phyloP scores from a whole-genome alignment of 2,888 invertebrate species.

The Monochamus alternatus region DNA sequence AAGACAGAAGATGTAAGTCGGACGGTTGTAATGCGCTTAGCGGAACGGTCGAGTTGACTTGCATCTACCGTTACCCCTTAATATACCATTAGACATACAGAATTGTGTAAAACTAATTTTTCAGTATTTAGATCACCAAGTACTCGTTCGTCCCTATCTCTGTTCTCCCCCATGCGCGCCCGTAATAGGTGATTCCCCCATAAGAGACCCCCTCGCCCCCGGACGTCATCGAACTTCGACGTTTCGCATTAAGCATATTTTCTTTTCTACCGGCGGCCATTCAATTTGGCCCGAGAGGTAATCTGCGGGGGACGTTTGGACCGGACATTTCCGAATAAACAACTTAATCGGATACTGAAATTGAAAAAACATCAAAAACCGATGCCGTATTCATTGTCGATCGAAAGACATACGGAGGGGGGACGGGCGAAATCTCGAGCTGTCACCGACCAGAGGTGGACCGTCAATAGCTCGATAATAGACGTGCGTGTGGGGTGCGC shows the following conservation, averaged over 20 bases:
- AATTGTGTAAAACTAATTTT: too few relatives aligned
- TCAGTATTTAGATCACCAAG: too few relatives aligned
- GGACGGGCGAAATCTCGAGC: conserved; percentile 60
- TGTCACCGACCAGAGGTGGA: conserved; percentile 66
- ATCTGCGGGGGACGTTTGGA: conserved; percentile 55
- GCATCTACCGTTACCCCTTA: too few relatives aligned
- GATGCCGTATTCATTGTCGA: conserved; percentile 63
- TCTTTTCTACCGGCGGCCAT: conserved; percentile 12
- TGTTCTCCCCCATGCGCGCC: background rate
- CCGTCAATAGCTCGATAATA: conserved; percentile 60
- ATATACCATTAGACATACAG: too few relatives aligned
- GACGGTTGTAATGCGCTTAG: too few relatives aligned
- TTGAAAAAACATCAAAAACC: conserved; percentile 67
- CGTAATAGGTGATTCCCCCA: background rate
- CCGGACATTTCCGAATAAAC: conserved; percentile 65
- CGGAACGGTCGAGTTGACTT: too few relatives aligned
- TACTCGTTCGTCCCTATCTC: background rate
- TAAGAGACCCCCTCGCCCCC: background rate
- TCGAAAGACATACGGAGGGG: conserved; percentile 58
- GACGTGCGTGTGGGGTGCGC: background rate
- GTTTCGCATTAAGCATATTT: conserved; percentile 25
- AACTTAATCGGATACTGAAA: conserved; percentile 67
- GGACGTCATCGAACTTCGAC: background rate
- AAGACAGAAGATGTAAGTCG: too few relatives aligned
- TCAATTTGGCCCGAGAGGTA: conserved; percentile 32